Percentiles rank a stretch among this genome's conserved stretches.
These are phyloP conservation scores for Thymelicus sylvestris DNA, from an alignment of 2,888 invertebrate species.

Conservation along the genomic window DNA sequence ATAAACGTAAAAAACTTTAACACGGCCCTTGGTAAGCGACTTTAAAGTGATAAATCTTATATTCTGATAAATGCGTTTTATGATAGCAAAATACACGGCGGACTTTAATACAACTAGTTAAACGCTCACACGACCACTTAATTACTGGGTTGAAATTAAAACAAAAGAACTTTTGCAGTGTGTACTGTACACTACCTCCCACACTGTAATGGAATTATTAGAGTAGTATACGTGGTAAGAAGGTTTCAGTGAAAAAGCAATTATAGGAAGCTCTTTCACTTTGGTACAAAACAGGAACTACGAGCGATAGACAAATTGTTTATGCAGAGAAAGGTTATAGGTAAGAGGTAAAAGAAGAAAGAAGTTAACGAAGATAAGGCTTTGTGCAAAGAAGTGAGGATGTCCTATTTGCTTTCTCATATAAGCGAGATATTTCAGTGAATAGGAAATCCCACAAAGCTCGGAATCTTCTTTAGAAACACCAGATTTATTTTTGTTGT, in stretches of 20 bases:
- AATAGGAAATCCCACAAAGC: too few relatives aligned
- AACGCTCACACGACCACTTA: slow-evolving; percentile 4
- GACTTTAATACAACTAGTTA: background rate
- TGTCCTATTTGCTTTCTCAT: too few relatives aligned
- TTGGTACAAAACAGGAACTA: slow-evolving; percentile 5
- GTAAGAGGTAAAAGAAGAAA: too few relatives aligned
- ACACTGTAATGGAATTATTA: slow-evolving; percentile 57
- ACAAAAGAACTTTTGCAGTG: slow-evolving; percentile 42
- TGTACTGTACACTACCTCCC: slow-evolving; percentile 46
- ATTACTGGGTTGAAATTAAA: background rate
- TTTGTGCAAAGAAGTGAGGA: too few relatives aligned
- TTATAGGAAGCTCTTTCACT: slow-evolving; percentile 51
- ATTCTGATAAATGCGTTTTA: slow-evolving; percentile 10
- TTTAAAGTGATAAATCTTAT: slow-evolving; percentile 4
- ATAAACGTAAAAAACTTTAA: slow-evolving; percentile 3
- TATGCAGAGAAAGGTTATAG: too few relatives aligned
- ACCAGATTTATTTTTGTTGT: too few relatives aligned
- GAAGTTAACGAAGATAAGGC: too few relatives aligned
- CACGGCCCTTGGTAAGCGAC: background rate
- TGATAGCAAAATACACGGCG: slow-evolving; percentile 11
- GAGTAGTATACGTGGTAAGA: slow-evolving; percentile 53
- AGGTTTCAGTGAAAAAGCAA: slow-evolving; percentile 59
- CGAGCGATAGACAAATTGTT: background rate
- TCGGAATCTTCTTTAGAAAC: too few relatives aligned
- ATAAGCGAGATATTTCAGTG: too few relatives aligned